A percentile compares a stretch with the other conserved stretches of the same genome.
phyloP scores from a whole-genome alignment of 2,888 invertebrate species.

The Tiphia femorata region DNA sequence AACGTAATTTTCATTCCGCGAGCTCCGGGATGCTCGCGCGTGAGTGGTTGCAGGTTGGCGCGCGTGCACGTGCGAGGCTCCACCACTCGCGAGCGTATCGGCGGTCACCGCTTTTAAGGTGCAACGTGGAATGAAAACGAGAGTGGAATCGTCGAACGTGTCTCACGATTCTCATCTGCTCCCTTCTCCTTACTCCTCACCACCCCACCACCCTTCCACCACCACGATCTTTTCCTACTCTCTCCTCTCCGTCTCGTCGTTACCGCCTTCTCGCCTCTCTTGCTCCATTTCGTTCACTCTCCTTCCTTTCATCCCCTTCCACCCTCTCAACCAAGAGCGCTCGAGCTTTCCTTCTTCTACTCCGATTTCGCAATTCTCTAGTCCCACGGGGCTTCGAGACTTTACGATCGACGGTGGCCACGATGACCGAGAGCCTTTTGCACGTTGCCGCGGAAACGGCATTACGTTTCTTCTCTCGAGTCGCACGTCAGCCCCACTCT shows the following conservation, averaged over 20 bases:
- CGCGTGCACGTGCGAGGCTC: too few species aligned
- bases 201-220: neutral
- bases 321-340: constrained; percentile 14
- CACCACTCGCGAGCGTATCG: constrained; percentile 4
- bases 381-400: constrained; percentile 38
- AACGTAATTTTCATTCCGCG: neutral
- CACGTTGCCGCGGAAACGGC: neutral
- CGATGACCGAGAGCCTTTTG: constrained; percentile 3
- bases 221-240: neutral
- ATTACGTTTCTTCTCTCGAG: too few species aligned
- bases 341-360: constrained; percentile 22
- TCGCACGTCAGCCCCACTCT: neutral
- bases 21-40: too few species aligned
- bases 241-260: neutral
- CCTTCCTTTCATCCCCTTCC: constrained; percentile 10
- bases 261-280: constrained; percentile 20
- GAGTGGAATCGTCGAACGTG: constrained; percentile 51
- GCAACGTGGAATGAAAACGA: constrained; percentile 37
- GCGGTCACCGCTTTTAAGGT: constrained; percentile 12
- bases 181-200: neutral
- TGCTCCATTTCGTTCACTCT: neutral
- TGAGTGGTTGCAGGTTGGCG: too few species aligned
- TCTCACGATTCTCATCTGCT: constrained; percentile 50
- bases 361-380: constrained; percentile 41
- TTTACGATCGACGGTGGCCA: constrained; percentile 16